These are phyloP conservation scores for Drosophila insularis DNA, from an alignment of 1,140 invertebrate genomes.

Conservation along the genomic window DNA sequence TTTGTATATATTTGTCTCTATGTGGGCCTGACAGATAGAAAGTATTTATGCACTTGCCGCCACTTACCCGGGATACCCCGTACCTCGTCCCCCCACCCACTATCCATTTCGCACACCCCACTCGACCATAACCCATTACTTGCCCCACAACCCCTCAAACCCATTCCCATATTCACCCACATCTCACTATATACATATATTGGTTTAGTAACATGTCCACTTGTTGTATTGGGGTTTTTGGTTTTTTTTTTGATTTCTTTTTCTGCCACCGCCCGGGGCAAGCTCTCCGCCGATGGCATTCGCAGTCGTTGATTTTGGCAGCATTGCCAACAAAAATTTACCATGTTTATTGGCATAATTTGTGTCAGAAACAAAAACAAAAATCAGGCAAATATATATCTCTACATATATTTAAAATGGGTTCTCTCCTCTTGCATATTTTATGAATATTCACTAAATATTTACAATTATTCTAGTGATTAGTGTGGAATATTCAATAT, in stretches of 20 bases:
- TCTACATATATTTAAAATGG: conserved; percentile 33
- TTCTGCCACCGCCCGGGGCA: conserved; percentile 37
- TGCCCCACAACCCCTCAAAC: background rate
- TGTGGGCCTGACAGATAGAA: conserved; percentile 23
- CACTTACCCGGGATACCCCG: background rate
- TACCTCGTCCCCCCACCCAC: background rate
- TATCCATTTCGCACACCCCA: background rate
- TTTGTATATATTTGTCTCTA: conserved; percentile 6
- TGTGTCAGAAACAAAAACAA: conserved; percentile 47
- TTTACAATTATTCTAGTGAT: conserved; percentile 15
- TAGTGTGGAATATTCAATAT: too few relatives aligned
- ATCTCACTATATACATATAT: conserved; percentile 1
- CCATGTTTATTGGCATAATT: conserved; percentile 71
- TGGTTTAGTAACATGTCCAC: conserved; percentile 54
- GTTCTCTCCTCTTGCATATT: conserved; percentile 7
- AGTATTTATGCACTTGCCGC: conserved; percentile 18
- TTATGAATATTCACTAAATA: conserved; percentile 28
- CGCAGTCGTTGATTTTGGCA: conserved; percentile 10
- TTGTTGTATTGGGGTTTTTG: conserved; percentile 48
- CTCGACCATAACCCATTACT: background rate
- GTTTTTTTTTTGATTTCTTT: conserved; percentile 8
- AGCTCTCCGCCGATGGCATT: background rate
- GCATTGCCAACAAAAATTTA: conserved; percentile 34
- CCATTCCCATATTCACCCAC: background rate
- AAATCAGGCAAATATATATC: conserved; percentile 25